Base-by-base conservation (phyloP, 2,888 invertebrate genomes). In the Idaea dimidiata region DNA sequence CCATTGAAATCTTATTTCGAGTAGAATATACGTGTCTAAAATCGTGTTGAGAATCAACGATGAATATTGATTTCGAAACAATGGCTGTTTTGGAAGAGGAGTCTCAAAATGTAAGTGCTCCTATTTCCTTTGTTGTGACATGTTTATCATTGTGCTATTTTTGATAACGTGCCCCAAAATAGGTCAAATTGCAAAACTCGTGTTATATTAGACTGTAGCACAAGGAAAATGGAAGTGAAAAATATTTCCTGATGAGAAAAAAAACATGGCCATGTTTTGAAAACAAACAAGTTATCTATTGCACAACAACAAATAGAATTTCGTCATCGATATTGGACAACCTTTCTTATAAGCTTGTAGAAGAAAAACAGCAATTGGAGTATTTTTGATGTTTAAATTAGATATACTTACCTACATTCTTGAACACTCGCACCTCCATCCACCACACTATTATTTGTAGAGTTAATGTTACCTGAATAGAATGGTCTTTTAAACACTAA, bases 81-180 rank as follows among this genome's bases (percentile, higher is more conserved):
- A 94, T 94, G 93, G 90, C 94, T 74, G 94, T 94, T 70, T 89
- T 94, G 76, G 94, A 94, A 73, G 94, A 94, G 82, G 94, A 94
- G 80, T 91, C 93, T 67, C 91, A 93, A 74, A 93, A 91, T 79
- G 94, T 94, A 83, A 94, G 94, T 93, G 94, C 93, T 59, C 63
- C 60, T 62, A 72, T 80, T 77, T 79, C 72, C 83, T 84, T 84
- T 84, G 83, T 84, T 79, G 68, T 71, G 63, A 67, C 69, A 14
- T 56, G 18, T 56, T 57, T 14, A 58, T 31, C 54, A 10, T 4
- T 31, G 14, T 58, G 43, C 43, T 43, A 43, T 43, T 43, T 43
- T 43, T 43, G 43, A 43, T 43, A 43, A 43, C 43, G 43, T 43
- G 43, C 10, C 43, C 7, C 43, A 43, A 43, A 43, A 14, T 43